Percentiles rank a stretch among this genome's conserved stretches.
Conservation (phyloP, 2,113 vertebrate genomes). For the Brevimyrus niger region DNA sequence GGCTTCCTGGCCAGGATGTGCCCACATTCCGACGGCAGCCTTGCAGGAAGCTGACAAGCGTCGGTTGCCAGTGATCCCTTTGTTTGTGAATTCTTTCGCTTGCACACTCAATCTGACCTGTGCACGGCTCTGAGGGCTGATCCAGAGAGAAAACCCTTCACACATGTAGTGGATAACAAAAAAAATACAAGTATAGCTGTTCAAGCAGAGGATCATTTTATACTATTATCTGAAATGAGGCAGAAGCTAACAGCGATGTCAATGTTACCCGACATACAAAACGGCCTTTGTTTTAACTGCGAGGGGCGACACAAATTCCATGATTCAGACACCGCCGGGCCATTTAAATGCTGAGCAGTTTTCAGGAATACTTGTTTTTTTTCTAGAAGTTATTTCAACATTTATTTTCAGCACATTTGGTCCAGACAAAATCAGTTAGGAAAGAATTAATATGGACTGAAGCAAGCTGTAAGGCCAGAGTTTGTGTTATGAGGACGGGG, state of each 20-base stretch:
- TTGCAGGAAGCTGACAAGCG: constrained; percentile 33
- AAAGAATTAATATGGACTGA: neutral
- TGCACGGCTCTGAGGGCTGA: neutral
- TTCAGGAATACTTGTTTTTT: neutral
- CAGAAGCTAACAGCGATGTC: neutral
- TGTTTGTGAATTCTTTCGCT: neutral
- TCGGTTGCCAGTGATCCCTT: neutral
- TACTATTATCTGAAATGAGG: neutral
- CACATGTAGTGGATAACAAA: neutral
- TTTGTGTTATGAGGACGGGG: no score
- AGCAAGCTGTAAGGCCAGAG: neutral
- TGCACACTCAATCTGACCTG: neutral
- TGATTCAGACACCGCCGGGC: neutral
- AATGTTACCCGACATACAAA: neutral
- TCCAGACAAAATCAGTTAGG: neutral
- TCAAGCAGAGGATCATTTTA: neutral
- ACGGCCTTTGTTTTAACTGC: neutral
- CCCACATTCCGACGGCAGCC: constrained; percentile 33
- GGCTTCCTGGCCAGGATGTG: constrained; percentile 40
- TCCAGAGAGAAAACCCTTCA: neutral
- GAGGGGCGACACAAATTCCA: neutral
- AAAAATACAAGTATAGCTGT: neutral
- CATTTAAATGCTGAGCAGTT: neutral
- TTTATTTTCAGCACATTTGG: constrained; percentile 7
- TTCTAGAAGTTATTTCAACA: neutral